Evolutionary conservation across 2,113 vertebrate genomes (phyloP), one percentile per base, ranked within the genome.

Genomic region (Percina caprodes): DNA sequence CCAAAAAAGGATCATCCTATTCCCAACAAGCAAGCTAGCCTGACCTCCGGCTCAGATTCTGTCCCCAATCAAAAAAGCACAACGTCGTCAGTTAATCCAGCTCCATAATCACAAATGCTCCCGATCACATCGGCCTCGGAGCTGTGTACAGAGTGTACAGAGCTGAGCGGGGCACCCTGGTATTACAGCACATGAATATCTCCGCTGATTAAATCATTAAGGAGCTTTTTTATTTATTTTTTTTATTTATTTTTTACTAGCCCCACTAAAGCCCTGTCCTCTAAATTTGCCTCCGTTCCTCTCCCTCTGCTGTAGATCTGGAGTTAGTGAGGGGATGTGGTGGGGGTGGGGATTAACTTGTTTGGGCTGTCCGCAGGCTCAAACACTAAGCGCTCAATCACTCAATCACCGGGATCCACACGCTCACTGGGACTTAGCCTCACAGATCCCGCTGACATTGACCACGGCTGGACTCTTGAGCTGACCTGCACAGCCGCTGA

Each of bases 191-290:
- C 93, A 93, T 90, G 79, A 94, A 90, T 91, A 92, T 93, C 88
- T 93, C 78, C 74, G 51, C 86, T 94, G 93, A 94, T 95, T 93
- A 93, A 93, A 94, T 94, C 93, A 93, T 94, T 94, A 94, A 94
- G 90, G 88, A 93, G 94, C 89, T 93, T 95, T 93, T 77, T 77
- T 71, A 67, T 93, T 95, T 93, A 74, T 79, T 71, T 74, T 61
- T 71, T 78, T n/a, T n/a, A n/a, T 4, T 56, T 6, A 69, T 9
- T 1, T 80, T 80, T 24, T 72, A 83, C 74, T 6, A 80, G 69
- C 69, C 58, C 79, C 30, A 26, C 82, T 92, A 93, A 94, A 94
- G 77, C 80, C 92, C 86, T 86, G 85, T 87, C 79, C 87, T 77
- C 84, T 84, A 23, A 80, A 89, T 84, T 67, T 82, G 58, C 69